phyloP scores from a whole-genome alignment of 2,797 vertebrate genomes.

The Otolemur crassicaudatus region DNA sequence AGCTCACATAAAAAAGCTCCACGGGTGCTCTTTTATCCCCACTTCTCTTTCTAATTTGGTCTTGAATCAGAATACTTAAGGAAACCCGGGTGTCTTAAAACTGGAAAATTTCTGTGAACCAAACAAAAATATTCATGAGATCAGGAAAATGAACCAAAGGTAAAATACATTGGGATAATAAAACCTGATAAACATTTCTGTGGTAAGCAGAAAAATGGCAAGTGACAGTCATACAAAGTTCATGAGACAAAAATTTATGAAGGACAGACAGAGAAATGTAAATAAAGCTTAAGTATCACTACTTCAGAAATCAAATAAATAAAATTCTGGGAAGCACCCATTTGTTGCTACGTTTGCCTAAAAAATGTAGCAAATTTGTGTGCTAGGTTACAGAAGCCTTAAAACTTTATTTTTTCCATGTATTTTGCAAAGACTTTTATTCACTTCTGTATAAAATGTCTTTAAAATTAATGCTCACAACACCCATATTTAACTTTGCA shows the following conservation, averaged over 20 bases:
- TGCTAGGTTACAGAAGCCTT: constrained; percentile 7
- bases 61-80: constrained; percentile 1
- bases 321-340: background rate
- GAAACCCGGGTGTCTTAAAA: background rate
- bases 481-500: constrained; percentile 65
- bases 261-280: background rate
- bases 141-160: background rate
- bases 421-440: constrained; percentile 43
- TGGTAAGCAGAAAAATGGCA: background rate
- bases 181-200: background rate
- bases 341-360: background rate
- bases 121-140: constrained; percentile 28
- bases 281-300: background rate
- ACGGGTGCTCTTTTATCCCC: background rate
- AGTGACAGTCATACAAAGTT: background rate
- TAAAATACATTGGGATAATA: constrained; percentile 14
- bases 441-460: constrained; percentile 32
- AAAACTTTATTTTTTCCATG: background rate
- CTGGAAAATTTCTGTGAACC: background rate
- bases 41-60: background rate
- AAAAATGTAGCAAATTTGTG: background rate
- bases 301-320: constrained; percentile 8
- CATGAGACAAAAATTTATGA: background rate
- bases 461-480: constrained; percentile 43
- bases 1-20: background rate